These are phyloP conservation scores for Akabosia matsudoensis DNA, from an alignment of 1,140 invertebrate genomes.

Conservation along the genomic window DNA sequence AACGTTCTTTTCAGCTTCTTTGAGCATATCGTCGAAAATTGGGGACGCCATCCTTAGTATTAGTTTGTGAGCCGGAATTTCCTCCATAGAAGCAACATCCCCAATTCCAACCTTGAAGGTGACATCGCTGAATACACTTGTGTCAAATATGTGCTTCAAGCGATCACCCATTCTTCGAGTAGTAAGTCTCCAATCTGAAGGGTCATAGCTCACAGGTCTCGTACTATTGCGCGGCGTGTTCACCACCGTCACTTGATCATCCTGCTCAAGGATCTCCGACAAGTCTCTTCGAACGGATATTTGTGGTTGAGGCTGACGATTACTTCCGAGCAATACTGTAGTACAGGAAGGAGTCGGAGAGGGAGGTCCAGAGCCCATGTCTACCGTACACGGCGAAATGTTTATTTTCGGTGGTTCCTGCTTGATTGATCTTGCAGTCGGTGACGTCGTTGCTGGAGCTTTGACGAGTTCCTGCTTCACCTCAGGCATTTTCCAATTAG, in stretches of 20 bases:
- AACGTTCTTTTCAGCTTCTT: background rate
- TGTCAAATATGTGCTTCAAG: background rate
- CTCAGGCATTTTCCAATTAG: background rate
- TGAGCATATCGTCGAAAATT: background rate
- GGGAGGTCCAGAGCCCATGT: too few species aligned
- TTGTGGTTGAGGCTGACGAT: background rate
- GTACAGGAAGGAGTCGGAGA: background rate
- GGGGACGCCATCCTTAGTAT: background rate
- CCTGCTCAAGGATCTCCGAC: too few species aligned
- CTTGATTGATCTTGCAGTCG: too few species aligned
- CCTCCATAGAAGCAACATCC: background rate
- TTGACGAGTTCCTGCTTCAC: background rate
- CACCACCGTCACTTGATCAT: background rate
- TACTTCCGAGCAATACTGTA: background rate
- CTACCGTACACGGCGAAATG: too few species aligned
- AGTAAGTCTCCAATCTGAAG: background rate
- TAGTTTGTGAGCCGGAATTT: constrained; percentile 7
- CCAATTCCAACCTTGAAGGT: background rate
- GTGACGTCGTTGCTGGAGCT: background rate
- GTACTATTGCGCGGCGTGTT: too few species aligned
- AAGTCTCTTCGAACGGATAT: too few species aligned
- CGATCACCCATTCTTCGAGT: background rate
- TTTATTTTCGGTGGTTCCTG: too few species aligned
- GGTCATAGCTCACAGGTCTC: background rate
- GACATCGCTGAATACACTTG: constrained; percentile 6